Conservation (phyloP, 2,888 invertebrate species). For the Gymnocheta viridis region DNA sequence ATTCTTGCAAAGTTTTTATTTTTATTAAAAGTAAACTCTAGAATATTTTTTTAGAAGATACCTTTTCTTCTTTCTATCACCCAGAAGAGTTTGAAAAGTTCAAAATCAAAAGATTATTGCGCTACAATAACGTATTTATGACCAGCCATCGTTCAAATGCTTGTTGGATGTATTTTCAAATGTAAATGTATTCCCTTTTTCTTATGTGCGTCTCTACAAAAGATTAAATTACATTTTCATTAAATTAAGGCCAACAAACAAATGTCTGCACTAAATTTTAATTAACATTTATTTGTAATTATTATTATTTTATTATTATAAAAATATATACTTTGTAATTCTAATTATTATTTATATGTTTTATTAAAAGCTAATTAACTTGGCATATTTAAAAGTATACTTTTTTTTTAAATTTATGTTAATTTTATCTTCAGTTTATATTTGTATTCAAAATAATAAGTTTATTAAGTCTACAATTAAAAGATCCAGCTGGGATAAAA, state of each 20-base stretch:
- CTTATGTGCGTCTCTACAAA: slow-evolving; percentile 6
- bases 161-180: background rate
- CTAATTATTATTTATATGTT: background rate
- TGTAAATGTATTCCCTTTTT: background rate
- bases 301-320: background rate
- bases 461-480: background rate
- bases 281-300: slow-evolving; percentile 24
- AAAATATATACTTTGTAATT: background rate
- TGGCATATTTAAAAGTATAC: slow-evolving; percentile 6
- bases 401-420: background rate
- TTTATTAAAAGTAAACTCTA: no score
- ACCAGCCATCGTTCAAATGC: background rate
- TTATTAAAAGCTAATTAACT: background rate
- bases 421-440: background rate
- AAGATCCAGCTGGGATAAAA: background rate
- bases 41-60: no score
- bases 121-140: no score
- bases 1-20: no score
- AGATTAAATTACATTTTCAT: slow-evolving; percentile 24
- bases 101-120: no score
- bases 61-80: no score
- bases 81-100: no score
- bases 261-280: slow-evolving; percentile 16
- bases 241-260: slow-evolving; percentile 13
- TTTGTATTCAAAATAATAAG: background rate